Conservation (phyloP, 2,888 invertebrate species). For the Candidula unifasciata region DNA sequence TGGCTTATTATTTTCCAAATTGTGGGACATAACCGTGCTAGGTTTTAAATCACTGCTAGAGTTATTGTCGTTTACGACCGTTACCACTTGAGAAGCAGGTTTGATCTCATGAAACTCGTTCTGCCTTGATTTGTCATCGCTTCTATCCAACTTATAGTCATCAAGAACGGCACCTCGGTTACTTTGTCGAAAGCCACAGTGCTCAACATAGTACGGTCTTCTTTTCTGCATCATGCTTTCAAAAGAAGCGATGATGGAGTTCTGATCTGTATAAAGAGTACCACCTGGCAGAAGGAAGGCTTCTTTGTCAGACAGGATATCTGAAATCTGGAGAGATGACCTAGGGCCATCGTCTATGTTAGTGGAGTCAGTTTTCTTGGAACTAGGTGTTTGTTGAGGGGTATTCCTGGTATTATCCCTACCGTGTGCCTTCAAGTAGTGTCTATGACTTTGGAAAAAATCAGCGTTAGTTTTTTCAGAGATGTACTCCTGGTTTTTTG, state of each 20-base stretch:
- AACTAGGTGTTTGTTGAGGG: not conserved
- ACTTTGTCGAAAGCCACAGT: not conserved
- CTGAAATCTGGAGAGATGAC: not conserved
- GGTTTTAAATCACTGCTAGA: constrained; percentile 1
- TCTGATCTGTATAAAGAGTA: not conserved
- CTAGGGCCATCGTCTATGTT: not conserved
- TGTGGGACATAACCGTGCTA: not conserved
- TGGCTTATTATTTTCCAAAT: too few species aligned
- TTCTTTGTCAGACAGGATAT: not conserved
- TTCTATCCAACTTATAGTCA: not conserved
- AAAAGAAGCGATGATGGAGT: constrained; percentile 21
- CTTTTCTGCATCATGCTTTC: constrained; percentile 21
- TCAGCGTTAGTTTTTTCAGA: too few species aligned
- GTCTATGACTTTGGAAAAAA: too few species aligned
- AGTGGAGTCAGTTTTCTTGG: not conserved
- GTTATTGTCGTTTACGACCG: not conserved
- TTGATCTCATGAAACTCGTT: too few species aligned
- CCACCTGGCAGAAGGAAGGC: too few species aligned
- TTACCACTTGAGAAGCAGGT: too few species aligned
- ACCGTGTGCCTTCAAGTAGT: not conserved
- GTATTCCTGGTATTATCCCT: not conserved
- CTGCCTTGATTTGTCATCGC: not conserved
- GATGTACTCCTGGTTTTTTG: too few species aligned
- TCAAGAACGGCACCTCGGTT: not conserved
- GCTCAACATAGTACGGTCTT: constrained; percentile 26